Percentiles rank a stretch among this genome's conserved stretches.
Evolutionary conservation across 2,113 vertebrate genomes (phyloP).

Genomic region (Cyprinodon variegatus): DNA sequence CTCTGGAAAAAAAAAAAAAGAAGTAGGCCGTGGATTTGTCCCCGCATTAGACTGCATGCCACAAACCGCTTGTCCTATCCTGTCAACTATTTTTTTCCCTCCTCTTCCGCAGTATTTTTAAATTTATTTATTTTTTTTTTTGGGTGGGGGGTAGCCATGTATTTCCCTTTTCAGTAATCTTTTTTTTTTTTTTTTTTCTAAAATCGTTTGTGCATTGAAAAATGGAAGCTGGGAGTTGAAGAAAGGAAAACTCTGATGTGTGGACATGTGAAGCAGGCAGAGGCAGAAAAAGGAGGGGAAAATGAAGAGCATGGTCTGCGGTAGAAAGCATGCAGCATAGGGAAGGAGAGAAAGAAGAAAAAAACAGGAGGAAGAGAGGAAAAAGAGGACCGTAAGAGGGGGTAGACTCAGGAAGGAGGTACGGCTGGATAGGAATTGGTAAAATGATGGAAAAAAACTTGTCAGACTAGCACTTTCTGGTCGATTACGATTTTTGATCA

Average conservation of each 20-base stretch:
- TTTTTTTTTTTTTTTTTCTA: background rate
- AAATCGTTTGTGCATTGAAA: conserved; percentile 20
- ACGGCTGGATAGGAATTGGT: conserved; percentile 65
- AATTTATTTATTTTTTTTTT: conserved; percentile 6
- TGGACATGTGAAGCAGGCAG: conserved; percentile 66
- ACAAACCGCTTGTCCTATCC: conserved; percentile 53
- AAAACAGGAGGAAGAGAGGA: conserved; percentile 55
- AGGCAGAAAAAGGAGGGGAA: conserved; percentile 61
- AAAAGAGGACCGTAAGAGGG: conserved; percentile 62
- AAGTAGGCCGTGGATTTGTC: conserved; percentile 65
- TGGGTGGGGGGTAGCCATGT: background rate
- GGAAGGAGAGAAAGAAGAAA: conserved; percentile 57
- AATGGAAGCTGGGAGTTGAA: conserved; percentile 21
- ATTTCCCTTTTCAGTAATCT: background rate
- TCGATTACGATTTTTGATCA: conserved; percentile 45
- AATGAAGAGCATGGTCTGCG: conserved; percentile 72
- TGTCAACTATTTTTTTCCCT: conserved; percentile 52
- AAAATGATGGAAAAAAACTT: conserved; percentile 69
- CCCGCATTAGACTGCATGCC: conserved; percentile 59
- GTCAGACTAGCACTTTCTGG: conserved; percentile 12
- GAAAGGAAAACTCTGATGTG: conserved; percentile 49
- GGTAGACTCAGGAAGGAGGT: conserved; percentile 71
- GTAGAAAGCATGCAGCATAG: conserved; percentile 57
- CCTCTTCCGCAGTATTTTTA: conserved; percentile 37
- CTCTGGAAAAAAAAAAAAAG: conserved; percentile 51